Conservation (phyloP, 2,113 vertebrate genomes). For the Brienomyrus longianalis region DNA sequence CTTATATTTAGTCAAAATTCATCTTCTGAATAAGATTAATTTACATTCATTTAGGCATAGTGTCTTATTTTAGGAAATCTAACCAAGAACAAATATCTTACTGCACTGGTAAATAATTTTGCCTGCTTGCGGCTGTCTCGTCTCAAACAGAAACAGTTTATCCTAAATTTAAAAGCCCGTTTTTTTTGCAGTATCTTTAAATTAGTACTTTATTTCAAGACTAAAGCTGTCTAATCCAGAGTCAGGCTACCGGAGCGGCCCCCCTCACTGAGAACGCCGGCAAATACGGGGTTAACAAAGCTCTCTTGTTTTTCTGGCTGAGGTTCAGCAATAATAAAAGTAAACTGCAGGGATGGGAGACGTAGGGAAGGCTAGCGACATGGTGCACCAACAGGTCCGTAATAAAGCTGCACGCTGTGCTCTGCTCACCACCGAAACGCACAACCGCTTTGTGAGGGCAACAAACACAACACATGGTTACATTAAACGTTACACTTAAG, state of each 20-base stretch:
- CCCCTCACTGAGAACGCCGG: not conserved
- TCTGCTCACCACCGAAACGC: not conserved
- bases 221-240: not conserved
- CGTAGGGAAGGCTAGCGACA: conserved; percentile 62
- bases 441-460: not conserved
- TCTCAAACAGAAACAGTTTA: not conserved
- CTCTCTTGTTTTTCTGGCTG: conserved; percentile 68
- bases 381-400: not conserved
- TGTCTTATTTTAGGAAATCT: too few relatives aligned
- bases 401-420: not conserved
- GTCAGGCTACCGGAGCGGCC: not conserved
- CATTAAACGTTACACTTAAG: not conserved
- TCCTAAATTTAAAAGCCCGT: not conserved
- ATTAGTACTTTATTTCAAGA: not conserved
- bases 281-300: conserved; percentile 64
- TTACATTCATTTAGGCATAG: too few relatives aligned
- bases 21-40: too few relatives aligned
- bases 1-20: too few relatives aligned
- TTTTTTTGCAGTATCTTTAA: not conserved
- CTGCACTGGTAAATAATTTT: too few relatives aligned
- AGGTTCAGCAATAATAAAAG: conserved; percentile 68
- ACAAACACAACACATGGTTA: conserved; percentile 25
- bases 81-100: too few relatives aligned
- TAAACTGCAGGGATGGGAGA: conserved; percentile 73
- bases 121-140: not conserved